phyloP scores from a whole-genome alignment of 1,140 invertebrate genomes.

The Venturia canescens region DNA sequence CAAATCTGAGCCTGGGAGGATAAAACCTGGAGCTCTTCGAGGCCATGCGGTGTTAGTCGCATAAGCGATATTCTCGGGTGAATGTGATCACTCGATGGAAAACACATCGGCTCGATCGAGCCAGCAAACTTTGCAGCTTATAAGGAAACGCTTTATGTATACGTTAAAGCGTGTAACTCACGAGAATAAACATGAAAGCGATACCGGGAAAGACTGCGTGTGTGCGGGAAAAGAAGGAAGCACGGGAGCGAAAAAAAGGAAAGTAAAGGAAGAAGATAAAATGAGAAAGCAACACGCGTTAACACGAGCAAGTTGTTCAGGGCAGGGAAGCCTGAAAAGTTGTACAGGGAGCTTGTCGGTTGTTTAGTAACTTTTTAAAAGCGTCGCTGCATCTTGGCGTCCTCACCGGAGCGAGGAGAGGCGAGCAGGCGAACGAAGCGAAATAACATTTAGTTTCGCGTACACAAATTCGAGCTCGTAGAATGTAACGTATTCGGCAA shows the following conservation, averaged over 20 bases:
- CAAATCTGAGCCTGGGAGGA: constrained; percentile 26
- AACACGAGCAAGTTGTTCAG: constrained; percentile 28
- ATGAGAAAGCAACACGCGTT: constrained; percentile 29
- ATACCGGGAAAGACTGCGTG: background rate
- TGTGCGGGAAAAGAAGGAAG: background rate
- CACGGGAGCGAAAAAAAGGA: background rate
- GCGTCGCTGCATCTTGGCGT: background rate
- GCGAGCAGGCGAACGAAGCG: background rate
- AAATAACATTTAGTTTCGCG: constrained; percentile 7
- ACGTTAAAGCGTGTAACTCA: background rate
- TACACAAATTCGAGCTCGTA: background rate
- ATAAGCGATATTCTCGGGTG: constrained; percentile 12
- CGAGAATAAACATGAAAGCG: constrained; percentile 19
- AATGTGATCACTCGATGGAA: constrained; percentile 23
- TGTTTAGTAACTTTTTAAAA: background rate
- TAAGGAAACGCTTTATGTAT: constrained; percentile 7
- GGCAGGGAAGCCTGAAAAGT: constrained; percentile 12
- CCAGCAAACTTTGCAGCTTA: constrained; percentile 1
- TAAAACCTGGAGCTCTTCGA: constrained; percentile 8
- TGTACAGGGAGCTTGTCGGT: background rate
- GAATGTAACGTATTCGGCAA: background rate
- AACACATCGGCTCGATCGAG: constrained; percentile 6
- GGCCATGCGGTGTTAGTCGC: background rate
- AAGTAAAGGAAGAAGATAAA: background rate
- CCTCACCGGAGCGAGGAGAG: background rate